Percentiles rank a stretch among this genome's conserved stretches.
phyloP scores from a whole-genome alignment of 1,140 invertebrate genomes.

The Lordiphosa clarofinis region DNA sequence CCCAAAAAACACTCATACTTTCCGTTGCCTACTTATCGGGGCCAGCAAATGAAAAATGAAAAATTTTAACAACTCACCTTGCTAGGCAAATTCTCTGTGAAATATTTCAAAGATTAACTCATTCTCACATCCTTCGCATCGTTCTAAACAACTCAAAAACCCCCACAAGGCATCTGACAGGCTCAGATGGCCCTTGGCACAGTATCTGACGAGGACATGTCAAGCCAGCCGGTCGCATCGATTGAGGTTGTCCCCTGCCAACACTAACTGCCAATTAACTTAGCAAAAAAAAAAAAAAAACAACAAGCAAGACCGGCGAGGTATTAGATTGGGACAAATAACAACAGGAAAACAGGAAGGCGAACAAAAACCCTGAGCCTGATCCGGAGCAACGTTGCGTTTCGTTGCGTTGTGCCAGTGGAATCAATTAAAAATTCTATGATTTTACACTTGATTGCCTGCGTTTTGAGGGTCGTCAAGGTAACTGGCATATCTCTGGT shows the following conservation, averaged over 20 bases:
- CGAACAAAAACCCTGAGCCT: constrained; percentile 5
- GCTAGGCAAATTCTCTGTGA: no score
- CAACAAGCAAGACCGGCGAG: constrained; percentile 28
- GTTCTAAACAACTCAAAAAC: constrained; percentile 1
- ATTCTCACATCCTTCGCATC: no score
- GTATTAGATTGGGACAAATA: constrained; percentile 37
- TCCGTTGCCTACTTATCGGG: no score
- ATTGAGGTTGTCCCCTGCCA: constrained; percentile 16
- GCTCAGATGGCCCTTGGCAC: background rate
- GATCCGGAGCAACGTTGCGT: constrained; percentile 11
- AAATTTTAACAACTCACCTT: no score
- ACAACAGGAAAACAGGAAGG: constrained; percentile 22
- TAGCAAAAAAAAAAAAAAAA: constrained; percentile 43
- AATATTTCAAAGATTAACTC: no score
- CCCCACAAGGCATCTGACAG: no score
- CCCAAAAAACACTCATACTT: no score
- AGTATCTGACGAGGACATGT: background rate
- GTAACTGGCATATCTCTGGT: constrained; percentile 32
- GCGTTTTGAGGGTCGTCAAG: constrained; percentile 62
- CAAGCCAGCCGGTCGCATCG: constrained; percentile 1
- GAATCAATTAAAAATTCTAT: constrained; percentile 75
- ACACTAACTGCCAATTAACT: constrained; percentile 68
- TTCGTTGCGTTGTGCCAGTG: constrained; percentile 35
- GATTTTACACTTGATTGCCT: constrained; percentile 73
- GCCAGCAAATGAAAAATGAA: no score